These are phyloP conservation scores for Drosophila mulleri DNA, from an alignment of 2,888 invertebrate genomes.

Conservation along the genomic window DNA sequence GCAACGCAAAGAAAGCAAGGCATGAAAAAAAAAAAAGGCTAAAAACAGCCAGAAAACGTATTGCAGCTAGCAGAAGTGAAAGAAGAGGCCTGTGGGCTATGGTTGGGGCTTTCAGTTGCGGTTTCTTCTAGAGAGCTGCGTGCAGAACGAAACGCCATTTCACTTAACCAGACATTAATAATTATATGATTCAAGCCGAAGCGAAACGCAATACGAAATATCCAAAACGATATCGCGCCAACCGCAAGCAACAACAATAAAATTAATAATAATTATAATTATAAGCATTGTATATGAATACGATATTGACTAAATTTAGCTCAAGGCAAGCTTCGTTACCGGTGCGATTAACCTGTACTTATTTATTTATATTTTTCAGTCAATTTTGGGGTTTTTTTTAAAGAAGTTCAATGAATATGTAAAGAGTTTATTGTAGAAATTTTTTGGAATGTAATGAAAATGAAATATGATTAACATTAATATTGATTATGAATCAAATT, in stretches of 20 bases:
- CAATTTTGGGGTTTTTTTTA: too few relatives aligned
- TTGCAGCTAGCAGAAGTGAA: conserved; percentile 6
- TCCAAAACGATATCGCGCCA: neutral
- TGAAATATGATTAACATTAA: too few relatives aligned
- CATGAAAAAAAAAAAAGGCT: neutral
- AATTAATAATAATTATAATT: conserved; percentile 53
- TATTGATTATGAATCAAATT: too few relatives aligned
- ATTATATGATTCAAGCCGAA: conserved; percentile 57
- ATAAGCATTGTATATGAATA: conserved; percentile 33
- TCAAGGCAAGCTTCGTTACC: conserved; percentile 57
- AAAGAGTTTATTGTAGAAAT: too few relatives aligned
- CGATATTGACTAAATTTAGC: conserved; percentile 61
- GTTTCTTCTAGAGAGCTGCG: conserved; percentile 6
- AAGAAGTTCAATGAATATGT: too few relatives aligned
- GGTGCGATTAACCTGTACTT: conserved; percentile 32
- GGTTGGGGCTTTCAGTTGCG: neutral
- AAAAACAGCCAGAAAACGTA: conserved; percentile 2
- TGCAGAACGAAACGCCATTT: conserved; percentile 64
- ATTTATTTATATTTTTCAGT: conserved; percentile 14
- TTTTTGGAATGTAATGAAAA: too few relatives aligned
- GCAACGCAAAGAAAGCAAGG: conserved; percentile 28
- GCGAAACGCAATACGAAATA: neutral
- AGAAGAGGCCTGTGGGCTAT: neutral
- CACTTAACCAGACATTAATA: conserved; percentile 78
- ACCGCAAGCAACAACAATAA: conserved; percentile 12